phyloP scores from a whole-genome alignment of 1,140 invertebrate species.

The Drosophila dunni region DNA sequence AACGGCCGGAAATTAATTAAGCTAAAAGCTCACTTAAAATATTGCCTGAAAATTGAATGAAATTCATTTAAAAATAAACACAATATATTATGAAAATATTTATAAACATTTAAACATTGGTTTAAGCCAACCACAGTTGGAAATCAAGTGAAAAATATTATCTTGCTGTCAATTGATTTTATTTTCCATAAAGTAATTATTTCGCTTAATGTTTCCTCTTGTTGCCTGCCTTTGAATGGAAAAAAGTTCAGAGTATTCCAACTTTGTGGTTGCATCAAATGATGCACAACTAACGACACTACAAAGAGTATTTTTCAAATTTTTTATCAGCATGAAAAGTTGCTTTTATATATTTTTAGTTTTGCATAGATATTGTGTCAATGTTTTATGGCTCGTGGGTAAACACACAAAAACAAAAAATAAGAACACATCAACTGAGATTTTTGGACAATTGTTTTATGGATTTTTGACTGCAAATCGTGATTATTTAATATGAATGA shows the following conservation, averaged over 20 bases:
- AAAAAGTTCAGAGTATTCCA: not conserved
- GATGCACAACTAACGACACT: not conserved
- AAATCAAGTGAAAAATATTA: too few relatives aligned
- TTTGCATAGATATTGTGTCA: slow-evolving; percentile 14
- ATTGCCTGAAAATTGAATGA: not conserved
- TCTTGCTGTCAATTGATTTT: too few relatives aligned
- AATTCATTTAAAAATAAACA: slow-evolving; percentile 1
- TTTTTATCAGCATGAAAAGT: slow-evolving; percentile 1
- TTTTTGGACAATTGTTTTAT: slow-evolving; percentile 44
- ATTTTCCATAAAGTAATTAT: too few relatives aligned
- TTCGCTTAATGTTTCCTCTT: too few relatives aligned
- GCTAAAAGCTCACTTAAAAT: not conserved
- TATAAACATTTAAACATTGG: not conserved
- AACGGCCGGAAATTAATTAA: slow-evolving; percentile 27
- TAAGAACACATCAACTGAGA: not conserved
- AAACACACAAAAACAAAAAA: slow-evolving; percentile 1
- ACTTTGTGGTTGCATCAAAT: not conserved
- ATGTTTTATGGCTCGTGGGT: slow-evolving; percentile 32
- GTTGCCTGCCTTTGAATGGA: too few relatives aligned
- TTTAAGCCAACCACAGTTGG: not conserved
- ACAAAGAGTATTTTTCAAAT: slow-evolving; percentile 2
- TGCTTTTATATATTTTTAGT: slow-evolving; percentile 26
- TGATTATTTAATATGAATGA: slow-evolving; percentile 45
- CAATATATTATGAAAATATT: not conserved
- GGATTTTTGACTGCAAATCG: slow-evolving; percentile 43